Evolutionary conservation across 1,140 invertebrate genomes (phyloP).

Genomic region (Drosophila serrata): DNA sequence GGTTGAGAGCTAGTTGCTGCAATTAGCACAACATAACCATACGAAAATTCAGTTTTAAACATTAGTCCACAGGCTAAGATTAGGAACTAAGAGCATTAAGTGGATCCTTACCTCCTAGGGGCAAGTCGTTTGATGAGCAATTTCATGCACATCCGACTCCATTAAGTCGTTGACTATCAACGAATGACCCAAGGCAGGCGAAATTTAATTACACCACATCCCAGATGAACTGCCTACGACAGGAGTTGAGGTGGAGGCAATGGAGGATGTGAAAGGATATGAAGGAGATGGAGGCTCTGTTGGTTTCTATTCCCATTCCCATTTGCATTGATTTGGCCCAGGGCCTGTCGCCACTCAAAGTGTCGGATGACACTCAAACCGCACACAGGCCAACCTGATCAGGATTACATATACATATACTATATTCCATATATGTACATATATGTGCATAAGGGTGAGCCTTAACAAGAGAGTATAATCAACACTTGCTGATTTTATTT

Average conservation of each 20-base stretch:
- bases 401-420: background rate
- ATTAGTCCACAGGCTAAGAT: conserved; percentile 7
- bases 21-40: conserved; percentile 34
- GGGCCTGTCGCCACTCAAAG: conserved; percentile 44
- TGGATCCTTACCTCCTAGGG: conserved; percentile 9
- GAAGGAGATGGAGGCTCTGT: conserved; percentile 6
- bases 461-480: background rate
- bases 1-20: conserved; percentile 6
- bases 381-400: conserved; percentile 28
- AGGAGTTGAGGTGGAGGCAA: conserved; percentile 2
- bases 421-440: background rate
- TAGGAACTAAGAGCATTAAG: conserved; percentile 29
- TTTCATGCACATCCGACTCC: conserved; percentile 66
- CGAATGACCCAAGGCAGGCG: conserved; percentile 39
- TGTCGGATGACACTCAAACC: conserved; percentile 51
- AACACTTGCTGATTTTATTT: background rate
- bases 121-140: conserved; percentile 51
- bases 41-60: conserved; percentile 34
- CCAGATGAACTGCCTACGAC: conserved; percentile 36
- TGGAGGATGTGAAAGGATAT: background rate
- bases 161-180: conserved; percentile 42
- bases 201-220: conserved; percentile 71
- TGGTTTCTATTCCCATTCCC: conserved; percentile 13
- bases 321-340: conserved; percentile 49
- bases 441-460: conserved; percentile 13